Percentiles rank a stretch among this genome's conserved stretches.
Conservation (phyloP, 1,140 invertebrate species). For the Carcinoscorpius rotundicauda region DNA sequence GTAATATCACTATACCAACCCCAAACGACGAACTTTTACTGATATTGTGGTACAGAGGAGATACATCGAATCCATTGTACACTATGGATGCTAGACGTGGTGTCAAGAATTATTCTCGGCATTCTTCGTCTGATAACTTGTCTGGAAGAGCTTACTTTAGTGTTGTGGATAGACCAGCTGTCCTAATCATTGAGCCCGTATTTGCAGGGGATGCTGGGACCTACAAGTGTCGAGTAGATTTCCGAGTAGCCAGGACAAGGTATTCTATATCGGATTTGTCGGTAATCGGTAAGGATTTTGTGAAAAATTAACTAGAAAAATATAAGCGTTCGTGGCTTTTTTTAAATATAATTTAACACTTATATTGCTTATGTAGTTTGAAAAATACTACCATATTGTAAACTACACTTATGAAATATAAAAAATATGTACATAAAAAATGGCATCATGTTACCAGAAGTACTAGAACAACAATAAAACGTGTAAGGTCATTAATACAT, state of each 20-base stretch:
- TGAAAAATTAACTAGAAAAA: too few relatives aligned
- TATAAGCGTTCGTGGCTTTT: too few relatives aligned
- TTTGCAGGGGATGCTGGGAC: constrained; percentile 1
- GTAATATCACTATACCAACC: constrained; percentile 57
- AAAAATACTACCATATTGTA: too few relatives aligned
- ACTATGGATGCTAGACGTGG: constrained; percentile 6
- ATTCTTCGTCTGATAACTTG: constrained; percentile 8
- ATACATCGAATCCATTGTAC: constrained; percentile 5
- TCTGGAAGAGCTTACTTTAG: constrained; percentile 14
- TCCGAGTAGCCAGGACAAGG: constrained; percentile 7
- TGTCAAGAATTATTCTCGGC: not conserved
- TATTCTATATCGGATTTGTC: too few relatives aligned
- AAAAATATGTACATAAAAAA: too few relatives aligned
- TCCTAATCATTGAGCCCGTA: constrained; percentile 40
- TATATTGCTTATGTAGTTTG: too few relatives aligned
- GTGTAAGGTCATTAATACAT: too few relatives aligned
- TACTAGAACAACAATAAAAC: too few relatives aligned
- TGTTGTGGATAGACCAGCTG: constrained; percentile 29
- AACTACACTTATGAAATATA: too few relatives aligned
- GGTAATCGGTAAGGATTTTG: too few relatives aligned
- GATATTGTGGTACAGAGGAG: constrained; percentile 73
- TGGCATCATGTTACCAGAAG: too few relatives aligned
- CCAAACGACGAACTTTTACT: constrained; percentile 57
- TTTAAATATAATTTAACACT: too few relatives aligned
- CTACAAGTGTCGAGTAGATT: constrained; percentile 30